Base-by-base conservation (phyloP, 2,113 vertebrate species). In the Diphyllodes magnificus region DNA sequence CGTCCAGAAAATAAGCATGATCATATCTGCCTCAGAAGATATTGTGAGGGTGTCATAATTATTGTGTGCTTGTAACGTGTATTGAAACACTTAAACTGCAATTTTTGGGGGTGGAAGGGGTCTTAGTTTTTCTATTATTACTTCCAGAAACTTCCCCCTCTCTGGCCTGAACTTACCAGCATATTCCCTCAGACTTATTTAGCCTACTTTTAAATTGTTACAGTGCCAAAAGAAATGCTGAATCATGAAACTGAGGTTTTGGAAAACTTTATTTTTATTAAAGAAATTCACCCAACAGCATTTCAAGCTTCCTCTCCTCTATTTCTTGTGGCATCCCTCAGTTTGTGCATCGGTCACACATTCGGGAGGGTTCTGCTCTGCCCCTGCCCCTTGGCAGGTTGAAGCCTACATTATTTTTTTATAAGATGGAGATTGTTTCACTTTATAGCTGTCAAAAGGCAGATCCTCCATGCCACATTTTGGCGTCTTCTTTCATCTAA, bases 241-340 rank as follows among this genome's bases (percentile, higher is more conserved):
- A 96, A 93, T 96, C 95, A 96, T 95, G 90, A 97, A 92, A 91
- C 59, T 80, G 92, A 92, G 95, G 90, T 91, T 96, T 96, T 93
- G 90, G 93, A 86, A 92, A 95, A 73, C 70, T 64, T 77, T 91
- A 35, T 94, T 96, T 97, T 37, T 96, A 93, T 95, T 97, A 91
- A 92, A 96, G 90, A 95, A 96, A 95, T 96, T 93, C 82, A 89
- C 33, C 88, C 79, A 88, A 23, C 91, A 95, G 91, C 78, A 94
- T 94, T 95, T 93, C 90, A 85, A 39, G 76, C 81, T 94, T 91
- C 83, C 76, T 90, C 47, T 80, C 64, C 4, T 2, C 80, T 61
- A 18, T 44, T 94, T 90, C 80, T 89, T 94, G 87, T 1, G 31
- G 87, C 4, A 0, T 84, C 54, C 76, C 85, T 96, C 85, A 80